Evolutionary conservation across 2,797 vertebrate species (phyloP).

Genomic region (Avahi laniger): DNA sequence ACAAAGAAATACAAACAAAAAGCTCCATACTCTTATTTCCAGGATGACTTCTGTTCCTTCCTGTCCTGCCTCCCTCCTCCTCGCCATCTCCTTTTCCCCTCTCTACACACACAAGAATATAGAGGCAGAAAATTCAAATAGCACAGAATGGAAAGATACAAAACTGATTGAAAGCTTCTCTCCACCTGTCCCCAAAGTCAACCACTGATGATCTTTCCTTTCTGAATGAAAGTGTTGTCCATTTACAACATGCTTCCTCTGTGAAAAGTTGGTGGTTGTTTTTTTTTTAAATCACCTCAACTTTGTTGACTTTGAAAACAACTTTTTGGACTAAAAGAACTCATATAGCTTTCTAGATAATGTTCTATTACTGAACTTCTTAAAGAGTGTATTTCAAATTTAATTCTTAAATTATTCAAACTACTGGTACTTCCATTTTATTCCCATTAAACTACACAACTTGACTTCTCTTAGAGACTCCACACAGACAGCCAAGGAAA

Average conservation of each 20-base stretch:
- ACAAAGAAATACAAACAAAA: background rate
- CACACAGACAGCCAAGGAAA: conserved; percentile 70
- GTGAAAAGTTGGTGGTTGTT: background rate
- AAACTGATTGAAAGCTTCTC: background rate
- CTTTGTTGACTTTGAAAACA: background rate
- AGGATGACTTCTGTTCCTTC: background rate
- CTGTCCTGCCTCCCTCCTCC: background rate
- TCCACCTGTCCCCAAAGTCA: background rate
- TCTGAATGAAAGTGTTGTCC: background rate
- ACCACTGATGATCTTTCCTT: background rate
- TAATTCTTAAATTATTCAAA: background rate
- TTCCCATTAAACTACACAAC: conserved; percentile 55
- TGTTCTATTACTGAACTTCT: background rate
- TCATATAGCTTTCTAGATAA: background rate
- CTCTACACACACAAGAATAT: background rate
- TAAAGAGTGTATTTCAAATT: background rate
- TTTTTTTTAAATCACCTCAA: background rate
- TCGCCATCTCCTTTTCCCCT: background rate
- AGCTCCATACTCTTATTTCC: background rate
- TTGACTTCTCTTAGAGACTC: conserved; percentile 34
- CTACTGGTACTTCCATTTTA: background rate
- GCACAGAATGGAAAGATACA: background rate
- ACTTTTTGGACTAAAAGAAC: background rate
- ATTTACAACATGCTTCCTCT: background rate
- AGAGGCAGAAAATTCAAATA: background rate